Percentiles rank a stretch among this genome's conserved stretches.
phyloP scores from a whole-genome alignment of 1,140 invertebrate genomes.

The Vollenhovia emeryi region DNA sequence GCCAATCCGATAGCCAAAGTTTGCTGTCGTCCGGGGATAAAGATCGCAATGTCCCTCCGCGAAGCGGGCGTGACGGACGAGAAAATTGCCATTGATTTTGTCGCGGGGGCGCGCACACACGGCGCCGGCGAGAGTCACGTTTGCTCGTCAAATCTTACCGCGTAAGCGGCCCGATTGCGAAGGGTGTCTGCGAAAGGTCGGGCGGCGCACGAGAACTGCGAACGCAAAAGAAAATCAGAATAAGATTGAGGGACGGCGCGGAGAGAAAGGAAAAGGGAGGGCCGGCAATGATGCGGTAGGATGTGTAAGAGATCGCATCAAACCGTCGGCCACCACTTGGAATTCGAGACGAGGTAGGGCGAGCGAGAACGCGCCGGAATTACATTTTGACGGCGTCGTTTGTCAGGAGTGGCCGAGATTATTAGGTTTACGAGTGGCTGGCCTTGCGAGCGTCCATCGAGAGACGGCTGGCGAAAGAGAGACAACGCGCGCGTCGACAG shows the following conservation, averaged over 20 bases:
- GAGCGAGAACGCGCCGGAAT: constrained; percentile 78
- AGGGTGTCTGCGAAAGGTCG: constrained; percentile 45
- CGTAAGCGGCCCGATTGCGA: constrained; percentile 51
- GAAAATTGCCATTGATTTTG: constrained; percentile 77
- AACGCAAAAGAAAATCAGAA: constrained; percentile 67
- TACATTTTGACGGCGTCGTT: constrained; percentile 84
- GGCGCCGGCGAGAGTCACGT: constrained; percentile 71
- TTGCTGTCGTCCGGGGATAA: constrained; percentile 51
- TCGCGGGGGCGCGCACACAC: constrained; percentile 38
- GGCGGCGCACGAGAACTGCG: constrained; percentile 59
- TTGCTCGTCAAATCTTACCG: constrained; percentile 79
- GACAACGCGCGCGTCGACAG: constrained; percentile 42
- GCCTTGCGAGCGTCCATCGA: constrained; percentile 67
- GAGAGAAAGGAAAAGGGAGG: not conserved
- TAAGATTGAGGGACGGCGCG: constrained; percentile 19
- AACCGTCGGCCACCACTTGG: constrained; percentile 72
- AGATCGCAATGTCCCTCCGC: constrained; percentile 22
- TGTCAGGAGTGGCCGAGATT: constrained; percentile 82
- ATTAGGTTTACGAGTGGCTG: constrained; percentile 83
- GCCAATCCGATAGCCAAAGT: constrained; percentile 47
- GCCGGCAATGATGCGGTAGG: not conserved
- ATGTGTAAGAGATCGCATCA: constrained; percentile 36
- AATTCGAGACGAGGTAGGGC: constrained; percentile 73
- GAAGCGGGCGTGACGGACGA: constrained; percentile 53
- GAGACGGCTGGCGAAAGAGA: not conserved